Evolutionary conservation across 1,140 invertebrate species (phyloP).

Genomic region (Ctenoplectra terminalis): DNA sequence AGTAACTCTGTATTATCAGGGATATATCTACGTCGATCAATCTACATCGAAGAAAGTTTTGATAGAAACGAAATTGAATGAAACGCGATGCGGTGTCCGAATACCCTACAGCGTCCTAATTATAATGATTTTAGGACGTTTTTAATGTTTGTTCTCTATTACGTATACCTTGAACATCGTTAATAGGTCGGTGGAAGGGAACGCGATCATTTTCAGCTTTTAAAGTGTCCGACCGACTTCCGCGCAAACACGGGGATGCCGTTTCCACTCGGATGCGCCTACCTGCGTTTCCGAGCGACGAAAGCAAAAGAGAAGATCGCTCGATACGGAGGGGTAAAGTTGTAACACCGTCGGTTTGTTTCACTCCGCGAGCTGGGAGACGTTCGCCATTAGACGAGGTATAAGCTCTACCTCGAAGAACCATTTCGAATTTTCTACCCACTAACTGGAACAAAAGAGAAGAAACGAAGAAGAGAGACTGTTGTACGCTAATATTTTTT

Average conservation of each 20-base stretch:
- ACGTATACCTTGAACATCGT: conserved; percentile 7
- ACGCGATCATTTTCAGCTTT: conserved; percentile 5
- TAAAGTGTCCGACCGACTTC: conserved; percentile 33
- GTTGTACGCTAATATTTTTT: background rate
- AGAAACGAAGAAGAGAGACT: background rate
- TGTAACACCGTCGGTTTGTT: conserved; percentile 24
- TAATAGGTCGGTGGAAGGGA: background rate
- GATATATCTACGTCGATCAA: too few relatives aligned
- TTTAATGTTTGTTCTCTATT: background rate
- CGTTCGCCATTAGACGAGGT: background rate
- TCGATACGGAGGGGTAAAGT: conserved; percentile 27
- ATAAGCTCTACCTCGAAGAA: background rate
- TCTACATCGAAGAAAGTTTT: too few relatives aligned
- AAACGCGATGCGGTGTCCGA: background rate
- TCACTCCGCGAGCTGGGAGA: background rate
- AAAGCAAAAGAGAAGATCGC: conserved; percentile 46
- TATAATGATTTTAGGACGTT: background rate
- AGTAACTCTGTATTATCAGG: background rate
- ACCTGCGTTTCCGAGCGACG: conserved; percentile 39
- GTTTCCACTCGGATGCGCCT: conserved; percentile 38
- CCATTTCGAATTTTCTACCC: conserved; percentile 10
- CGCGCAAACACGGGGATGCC: conserved; percentile 40
- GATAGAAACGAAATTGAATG: too few relatives aligned
- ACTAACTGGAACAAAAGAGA: conserved; percentile 11
- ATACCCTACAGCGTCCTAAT: background rate